These are phyloP conservation scores for Entomobrya multifasciata DNA, from an alignment of 2,888 invertebrate species.

Conservation along the genomic window DNA sequence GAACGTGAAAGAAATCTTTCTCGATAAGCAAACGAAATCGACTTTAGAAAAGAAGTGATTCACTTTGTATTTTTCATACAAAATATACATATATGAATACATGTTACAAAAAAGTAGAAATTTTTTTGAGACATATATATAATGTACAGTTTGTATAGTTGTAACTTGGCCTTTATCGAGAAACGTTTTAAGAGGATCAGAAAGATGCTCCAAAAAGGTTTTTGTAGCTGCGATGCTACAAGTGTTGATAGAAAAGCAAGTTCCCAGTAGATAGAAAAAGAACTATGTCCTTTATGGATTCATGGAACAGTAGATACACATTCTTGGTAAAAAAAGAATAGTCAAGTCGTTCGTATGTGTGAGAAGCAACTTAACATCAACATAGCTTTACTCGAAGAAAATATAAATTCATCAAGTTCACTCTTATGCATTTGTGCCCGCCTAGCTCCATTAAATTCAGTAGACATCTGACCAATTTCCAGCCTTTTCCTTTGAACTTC, in stretches of 20 bases:
- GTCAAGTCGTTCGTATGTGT: neutral
- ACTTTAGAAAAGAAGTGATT: conserved; percentile 18
- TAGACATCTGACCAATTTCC: conserved; percentile 60
- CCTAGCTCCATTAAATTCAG: conserved; percentile 49
- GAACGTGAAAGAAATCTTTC: no score
- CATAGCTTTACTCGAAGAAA: conserved; percentile 19
- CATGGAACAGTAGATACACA: neutral
- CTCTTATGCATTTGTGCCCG: conserved; percentile 40
- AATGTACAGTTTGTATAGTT: no score
- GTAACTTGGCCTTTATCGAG: no score
- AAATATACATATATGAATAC: no score
- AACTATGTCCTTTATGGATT: neutral
- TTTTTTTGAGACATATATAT: no score
- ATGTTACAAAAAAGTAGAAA: no score
- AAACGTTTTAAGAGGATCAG: conserved; percentile 1
- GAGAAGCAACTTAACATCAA: neutral
- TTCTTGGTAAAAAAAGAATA: neutral
- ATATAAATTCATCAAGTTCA: conserved; percentile 59
- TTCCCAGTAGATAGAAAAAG: neutral
- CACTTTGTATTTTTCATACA: conserved; percentile 32
- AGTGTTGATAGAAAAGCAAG: neutral
- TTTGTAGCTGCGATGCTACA: neutral
- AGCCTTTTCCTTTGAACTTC: conserved; percentile 62
- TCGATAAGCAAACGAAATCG: conserved; percentile 13
- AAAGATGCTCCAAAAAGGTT: neutral